phyloP scores from a whole-genome alignment of 2,113 vertebrate genomes.

The Protobothrops flavoviridis region DNA sequence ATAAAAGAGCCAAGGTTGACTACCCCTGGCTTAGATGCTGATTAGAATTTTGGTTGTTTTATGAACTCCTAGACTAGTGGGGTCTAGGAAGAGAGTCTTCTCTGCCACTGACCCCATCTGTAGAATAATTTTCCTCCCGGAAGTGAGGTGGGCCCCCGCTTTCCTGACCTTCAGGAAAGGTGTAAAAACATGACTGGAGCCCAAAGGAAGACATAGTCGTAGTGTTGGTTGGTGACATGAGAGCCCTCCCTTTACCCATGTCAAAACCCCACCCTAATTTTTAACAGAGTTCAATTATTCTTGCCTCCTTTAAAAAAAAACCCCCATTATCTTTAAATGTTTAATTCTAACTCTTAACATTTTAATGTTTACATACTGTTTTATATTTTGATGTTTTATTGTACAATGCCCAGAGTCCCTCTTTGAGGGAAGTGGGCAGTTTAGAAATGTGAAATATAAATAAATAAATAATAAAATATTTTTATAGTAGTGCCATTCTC shows the following conservation, averaged over 20 bases:
- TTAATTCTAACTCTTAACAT: neutral
- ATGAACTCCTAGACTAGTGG: neutral
- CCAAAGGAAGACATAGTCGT: neutral
- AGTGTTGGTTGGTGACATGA: neutral
- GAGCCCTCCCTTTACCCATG: neutral
- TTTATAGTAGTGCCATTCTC: neutral
- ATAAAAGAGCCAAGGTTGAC: no score
- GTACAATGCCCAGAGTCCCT: neutral
- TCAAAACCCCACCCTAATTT: neutral
- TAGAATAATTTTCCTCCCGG: neutral
- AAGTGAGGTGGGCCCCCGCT: neutral
- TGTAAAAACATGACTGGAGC: neutral
- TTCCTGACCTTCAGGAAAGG: neutral
- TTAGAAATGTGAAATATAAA: neutral
- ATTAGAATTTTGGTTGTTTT: neutral
- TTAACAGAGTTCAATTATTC: neutral
- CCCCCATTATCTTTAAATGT: neutral
- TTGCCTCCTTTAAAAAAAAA: neutral
- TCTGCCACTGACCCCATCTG: neutral
- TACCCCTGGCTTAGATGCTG: neutral
- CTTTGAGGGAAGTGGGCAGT: neutral
- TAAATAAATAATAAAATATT: neutral
- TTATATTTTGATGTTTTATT: neutral
- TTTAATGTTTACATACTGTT: neutral
- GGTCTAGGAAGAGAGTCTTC: neutral